These are phyloP conservation scores for Malurus elegans DNA, from an alignment of 2,113 vertebrate genomes.

Conservation along the genomic window DNA sequence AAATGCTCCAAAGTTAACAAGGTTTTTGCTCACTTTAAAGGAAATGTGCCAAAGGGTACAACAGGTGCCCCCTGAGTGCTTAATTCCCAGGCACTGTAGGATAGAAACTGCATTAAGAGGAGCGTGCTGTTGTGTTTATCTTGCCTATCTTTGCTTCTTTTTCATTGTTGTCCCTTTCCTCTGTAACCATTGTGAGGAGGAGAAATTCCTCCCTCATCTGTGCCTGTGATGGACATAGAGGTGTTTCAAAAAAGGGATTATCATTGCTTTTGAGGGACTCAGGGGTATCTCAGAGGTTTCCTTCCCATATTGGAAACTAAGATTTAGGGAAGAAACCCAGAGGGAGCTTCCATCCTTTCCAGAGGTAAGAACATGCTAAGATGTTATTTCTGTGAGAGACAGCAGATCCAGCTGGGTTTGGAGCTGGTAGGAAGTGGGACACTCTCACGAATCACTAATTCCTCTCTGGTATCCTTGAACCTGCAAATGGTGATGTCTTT, in stretches of 20 bases:
- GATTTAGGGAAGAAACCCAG: background rate
- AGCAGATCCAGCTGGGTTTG: background rate
- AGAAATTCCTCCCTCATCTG: background rate
- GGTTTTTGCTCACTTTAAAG: background rate
- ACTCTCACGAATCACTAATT: background rate
- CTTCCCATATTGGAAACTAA: background rate
- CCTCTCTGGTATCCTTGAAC: no score
- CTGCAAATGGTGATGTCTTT: background rate
- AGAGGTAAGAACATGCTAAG: background rate
- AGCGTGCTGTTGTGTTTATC: background rate
- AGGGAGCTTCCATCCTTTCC: background rate
- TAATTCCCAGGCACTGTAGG: background rate
- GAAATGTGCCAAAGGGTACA: background rate
- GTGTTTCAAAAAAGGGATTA: background rate
- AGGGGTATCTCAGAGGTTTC: background rate
- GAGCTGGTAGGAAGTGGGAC: background rate
- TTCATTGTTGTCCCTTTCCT: background rate
- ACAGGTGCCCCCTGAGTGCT: background rate
- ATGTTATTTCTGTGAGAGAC: background rate
- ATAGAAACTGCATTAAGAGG: background rate
- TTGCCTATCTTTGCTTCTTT: background rate
- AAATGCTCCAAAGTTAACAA: background rate
- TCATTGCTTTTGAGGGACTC: accelerated
- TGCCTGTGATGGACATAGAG: background rate
- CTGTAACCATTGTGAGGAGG: background rate